Base-by-base conservation (phyloP, 2,797 vertebrate species). In the Fundulus diaphanus region DNA sequence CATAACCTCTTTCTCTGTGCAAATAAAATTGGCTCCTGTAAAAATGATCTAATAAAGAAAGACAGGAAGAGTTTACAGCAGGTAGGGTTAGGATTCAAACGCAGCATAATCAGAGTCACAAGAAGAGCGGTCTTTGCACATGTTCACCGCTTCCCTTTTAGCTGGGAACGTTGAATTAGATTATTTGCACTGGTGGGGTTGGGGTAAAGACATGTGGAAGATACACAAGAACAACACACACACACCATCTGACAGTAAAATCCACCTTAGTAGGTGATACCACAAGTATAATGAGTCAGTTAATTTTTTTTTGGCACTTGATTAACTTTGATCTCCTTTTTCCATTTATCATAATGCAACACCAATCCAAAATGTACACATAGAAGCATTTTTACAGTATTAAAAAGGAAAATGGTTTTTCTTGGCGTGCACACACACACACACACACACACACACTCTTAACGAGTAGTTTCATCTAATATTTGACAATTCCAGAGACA, bases 31-130 rank as follows among this genome's bases (percentile, higher is more conserved):
- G 80, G 74, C 78, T 88, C 73, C 73, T 78, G 68, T 85, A 87
- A 87, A 87, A 89, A 87, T 68, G 57, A 88, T 84, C 84, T 79
- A 78, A 93, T 85, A 79, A 73, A 80, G 67, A 81, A 80, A 75
- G 80, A 90, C 87, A 68, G 71, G 83, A 88, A 82, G 83, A 84
- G 83, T 91, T 92, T 91, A 89, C 77, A 82, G 88, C 73, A 27
- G 80, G 80, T 86, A 84, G 63, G 85, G 90, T 88, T 78, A 83
- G 80, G 82, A 83, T 78, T 89, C 89, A 87, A 83, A 77, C 67
- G 72, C 77, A 70, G 81, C 82, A 92, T 91, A 92, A 93, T 93
- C 77, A 90, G 84, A 82, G 88, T 90, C 77, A 81, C 73, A 70
- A 82, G 82, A 81, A 81, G 84, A 87, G 75, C 85, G 78, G 76